Base-by-base conservation (phyloP, 30 jellyfish, hydroid and myxozoan species). In the Aurelia coerulea region DNA sequence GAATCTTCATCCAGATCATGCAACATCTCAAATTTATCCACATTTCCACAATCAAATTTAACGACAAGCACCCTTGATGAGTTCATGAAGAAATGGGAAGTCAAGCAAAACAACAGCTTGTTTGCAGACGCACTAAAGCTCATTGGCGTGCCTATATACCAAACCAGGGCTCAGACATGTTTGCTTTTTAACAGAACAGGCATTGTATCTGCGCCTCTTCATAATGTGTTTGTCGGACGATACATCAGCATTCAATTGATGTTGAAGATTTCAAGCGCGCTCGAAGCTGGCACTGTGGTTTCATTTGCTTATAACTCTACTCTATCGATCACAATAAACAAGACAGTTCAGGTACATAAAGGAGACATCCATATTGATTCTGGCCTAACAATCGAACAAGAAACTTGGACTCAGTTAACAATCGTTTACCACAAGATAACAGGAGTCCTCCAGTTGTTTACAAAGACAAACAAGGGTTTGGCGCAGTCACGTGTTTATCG, bases 361-460 rank as follows among this genome's bases (percentile, higher is more conserved):
- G 88, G 76, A 33, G 65, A 65, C 59, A 1, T 37, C 41, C 51
- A 66, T 9, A 62, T 85, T 73, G 94, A 85, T 50, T 73, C 84
- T 29, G 87, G 88, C n/a, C 52, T 85, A 42, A 31, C 66, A 12
- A 51, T 85, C 18, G 33, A 2, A 5, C 70, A 19, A 9, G 14
- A 0, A 29, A 49, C 41, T 4, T 85, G 94, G 94, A 76, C 94
- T 29, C 94, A 85, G 87, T 58, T 85, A 23, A 41, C 88, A 4
- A 62, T 85, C 19, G 94, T 85, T 31, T 85, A 85, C 68, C 88
- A 85, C 29, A 64, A 64, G 31, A 14, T 23, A 5, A 74, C 94
- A 8, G 94, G 94, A n/a, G 84, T 74, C 4, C 53, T 76, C 23
- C 94, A 85, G 64, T 58, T 85, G 58, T 85, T 85, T 42, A 50